phyloP scores from a whole-genome alignment of 2,113 vertebrate genomes.

The Periophthalmodon schlosseri region DNA sequence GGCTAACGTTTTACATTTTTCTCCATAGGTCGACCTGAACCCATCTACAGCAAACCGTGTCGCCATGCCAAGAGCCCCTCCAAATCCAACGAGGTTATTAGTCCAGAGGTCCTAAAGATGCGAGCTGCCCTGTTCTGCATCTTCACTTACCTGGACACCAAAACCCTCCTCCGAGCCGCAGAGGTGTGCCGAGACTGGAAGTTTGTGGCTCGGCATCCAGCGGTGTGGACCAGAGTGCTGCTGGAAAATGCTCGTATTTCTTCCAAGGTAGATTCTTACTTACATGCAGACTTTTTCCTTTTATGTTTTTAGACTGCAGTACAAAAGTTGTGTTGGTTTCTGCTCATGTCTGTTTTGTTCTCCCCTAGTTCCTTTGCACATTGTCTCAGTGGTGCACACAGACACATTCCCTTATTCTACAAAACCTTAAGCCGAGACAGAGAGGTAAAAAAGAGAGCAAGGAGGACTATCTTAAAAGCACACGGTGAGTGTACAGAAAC shows the following conservation, averaged over 20 bases:
- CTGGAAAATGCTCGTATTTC: slow-evolving; percentile 94
- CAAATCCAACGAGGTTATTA: slow-evolving; percentile 93
- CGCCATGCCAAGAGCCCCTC: slow-evolving; percentile 87
- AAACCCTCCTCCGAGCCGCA: slow-evolving; percentile 87
- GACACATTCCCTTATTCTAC: slow-evolving; percentile 96
- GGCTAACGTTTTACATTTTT: background rate
- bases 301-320: background rate
- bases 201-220: slow-evolving; percentile 94
- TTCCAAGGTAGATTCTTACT: slow-evolving; percentile 78
- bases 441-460: slow-evolving; percentile 96
- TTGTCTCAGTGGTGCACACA: slow-evolving; percentile 98
- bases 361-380: slow-evolving; percentile 87
- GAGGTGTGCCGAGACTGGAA: slow-evolving; percentile 97
- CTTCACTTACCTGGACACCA: slow-evolving; percentile 97
- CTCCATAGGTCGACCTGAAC: slow-evolving; percentile 71
- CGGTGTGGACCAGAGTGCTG: slow-evolving; percentile 94
- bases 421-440: slow-evolving; percentile 96
- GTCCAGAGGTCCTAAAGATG: slow-evolving; percentile 97
- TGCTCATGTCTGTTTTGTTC: slow-evolving; percentile 2
- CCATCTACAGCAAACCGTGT: slow-evolving; percentile 68
- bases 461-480: slow-evolving; percentile 97
- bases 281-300: background rate
- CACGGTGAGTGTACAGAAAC: slow-evolving; percentile 78
- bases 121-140: slow-evolving; percentile 95
- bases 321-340: background rate